phyloP scores from a whole-genome alignment of 2,888 invertebrate species.

The Ormyrus nitidulus region DNA sequence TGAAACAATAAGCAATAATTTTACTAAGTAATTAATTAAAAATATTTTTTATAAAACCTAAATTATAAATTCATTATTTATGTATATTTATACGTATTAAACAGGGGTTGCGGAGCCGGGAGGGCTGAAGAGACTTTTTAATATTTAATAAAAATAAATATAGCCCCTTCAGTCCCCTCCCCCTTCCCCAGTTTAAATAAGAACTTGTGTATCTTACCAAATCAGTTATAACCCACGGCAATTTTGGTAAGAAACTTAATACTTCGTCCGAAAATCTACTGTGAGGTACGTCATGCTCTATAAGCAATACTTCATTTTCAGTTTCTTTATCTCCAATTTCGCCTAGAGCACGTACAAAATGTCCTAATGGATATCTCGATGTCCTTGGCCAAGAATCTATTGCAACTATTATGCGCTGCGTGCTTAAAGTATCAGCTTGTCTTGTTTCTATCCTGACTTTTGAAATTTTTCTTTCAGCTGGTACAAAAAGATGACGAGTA shows the following conservation, averaged over 20 bases:
- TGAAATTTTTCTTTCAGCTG: constrained; percentile 95
- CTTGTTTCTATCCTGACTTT: constrained; percentile 97
- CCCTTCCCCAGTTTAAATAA: no score
- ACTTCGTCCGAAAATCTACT: constrained; percentile 96
- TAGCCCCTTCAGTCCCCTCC: no score
- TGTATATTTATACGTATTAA: no score
- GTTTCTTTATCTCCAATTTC: constrained; percentile 94
- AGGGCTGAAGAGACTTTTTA: no score
- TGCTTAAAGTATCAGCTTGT: constrained; percentile 87
- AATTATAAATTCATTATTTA: neutral
- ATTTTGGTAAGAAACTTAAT: constrained; percentile 90
- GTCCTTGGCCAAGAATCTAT: constrained; percentile 97
- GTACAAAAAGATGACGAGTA: constrained; percentile 90
- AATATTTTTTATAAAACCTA: neutral
- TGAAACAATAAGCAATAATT: constrained; percentile 11
- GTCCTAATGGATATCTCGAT: constrained; percentile 95
- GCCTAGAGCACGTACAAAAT: constrained; percentile 95
- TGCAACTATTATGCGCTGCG: constrained; percentile 94
- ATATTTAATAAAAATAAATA: no score
- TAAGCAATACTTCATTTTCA: constrained; percentile 95
- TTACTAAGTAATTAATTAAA: neutral
- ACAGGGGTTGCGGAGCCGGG: no score
- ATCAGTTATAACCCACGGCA: constrained; percentile 92
- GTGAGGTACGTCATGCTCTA: constrained; percentile 98
- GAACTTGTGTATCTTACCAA: constrained; percentile 78